These are phyloP conservation scores for Eustalomyia histrio DNA, from an alignment of 2,888 invertebrate genomes.

Conservation along the genomic window DNA sequence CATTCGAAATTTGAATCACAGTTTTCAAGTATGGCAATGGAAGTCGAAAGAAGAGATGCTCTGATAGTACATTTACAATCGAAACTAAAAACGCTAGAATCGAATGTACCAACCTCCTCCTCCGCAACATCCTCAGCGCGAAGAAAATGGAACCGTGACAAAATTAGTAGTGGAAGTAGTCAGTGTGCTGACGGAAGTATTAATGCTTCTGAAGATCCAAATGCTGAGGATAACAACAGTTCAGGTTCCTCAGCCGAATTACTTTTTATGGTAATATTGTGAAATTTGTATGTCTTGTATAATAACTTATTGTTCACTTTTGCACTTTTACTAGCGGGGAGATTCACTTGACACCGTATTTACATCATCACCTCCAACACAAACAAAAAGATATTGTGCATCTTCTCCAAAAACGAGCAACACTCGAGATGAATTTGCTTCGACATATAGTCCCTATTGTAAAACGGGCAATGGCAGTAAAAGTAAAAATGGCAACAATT, in stretches of 20 bases:
- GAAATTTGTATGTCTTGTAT: neutral
- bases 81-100: slow-evolving; percentile 84
- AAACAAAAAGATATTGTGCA: slow-evolving; percentile 70
- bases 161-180: neutral
- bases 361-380: slow-evolving; percentile 82
- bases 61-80: slow-evolving; percentile 88
- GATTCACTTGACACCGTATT: slow-evolving; percentile 86
- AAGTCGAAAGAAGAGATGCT: slow-evolving; percentile 89
- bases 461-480: slow-evolving; percentile 47
- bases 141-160: slow-evolving; percentile 53
- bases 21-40: slow-evolving; percentile 88
- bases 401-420: slow-evolving; percentile 72
- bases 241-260: slow-evolving; percentile 78
- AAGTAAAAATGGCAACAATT: slow-evolving; percentile 45
- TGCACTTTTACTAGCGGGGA: slow-evolving; percentile 80
- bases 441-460: slow-evolving; percentile 65
- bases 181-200: slow-evolving; percentile 23
- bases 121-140: slow-evolving; percentile 27
- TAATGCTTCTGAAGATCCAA: slow-evolving; percentile 68
- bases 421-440: slow-evolving; percentile 67
- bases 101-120: slow-evolving; percentile 59
- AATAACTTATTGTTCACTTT: neutral
- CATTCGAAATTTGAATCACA: slow-evolving; percentile 86
- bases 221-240: slow-evolving; percentile 73
- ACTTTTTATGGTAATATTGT: slow-evolving; percentile 78